Evolutionary conservation across 2,888 invertebrate genomes (phyloP), one percentile per base, ranked within the genome.

Genomic region (Digitonthophagus gazella): DNA sequence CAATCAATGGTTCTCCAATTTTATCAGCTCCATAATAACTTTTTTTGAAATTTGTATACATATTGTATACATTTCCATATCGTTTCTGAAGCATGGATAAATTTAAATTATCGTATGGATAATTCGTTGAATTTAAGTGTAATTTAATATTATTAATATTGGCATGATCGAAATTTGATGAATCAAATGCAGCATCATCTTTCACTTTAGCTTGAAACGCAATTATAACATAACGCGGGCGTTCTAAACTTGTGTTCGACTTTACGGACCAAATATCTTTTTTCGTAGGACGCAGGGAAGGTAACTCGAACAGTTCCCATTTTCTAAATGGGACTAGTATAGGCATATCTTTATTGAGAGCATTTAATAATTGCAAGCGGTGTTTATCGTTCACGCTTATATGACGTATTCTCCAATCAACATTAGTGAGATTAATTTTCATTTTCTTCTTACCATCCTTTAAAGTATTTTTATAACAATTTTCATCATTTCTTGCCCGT

Each of bases 381-480:
- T 74, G 71, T 72, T 75, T 69, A 75, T 78, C 76, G 58, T 70
- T 57, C 18, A n/a, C n/a, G n/a, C n/a, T n/a, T n/a, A n/a, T n/a
- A n/a, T n/a, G n/a, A n/a, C n/a, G n/a, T n/a, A n/a, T 58, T 68
- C 70, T 61, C 75, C 75, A 74, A 64, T 71, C 69, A 55, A 76
- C 65, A 68, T 75, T 75, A 1, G 58, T 20, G 15, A 67, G 5
- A 14, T 28, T 61, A 1, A 63, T 3, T 28, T 58, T 15, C 4
- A 18, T 22, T 16, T 2, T 14, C 56, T 67, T 63, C 69, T 68
- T 18, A 15, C 58, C 74, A 56, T 15, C 58, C 2, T n/a, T 20
- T 28, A 4, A 1, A 55, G 3, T 22, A 57, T 16, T 65, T 19
- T 80, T 80, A n/a, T n/a, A n/a, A n/a, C n/a, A n/a, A n/a, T n/a